Evolutionary conservation across 2,888 invertebrate species (phyloP).

Genomic region (Anthrax anthrax): DNA sequence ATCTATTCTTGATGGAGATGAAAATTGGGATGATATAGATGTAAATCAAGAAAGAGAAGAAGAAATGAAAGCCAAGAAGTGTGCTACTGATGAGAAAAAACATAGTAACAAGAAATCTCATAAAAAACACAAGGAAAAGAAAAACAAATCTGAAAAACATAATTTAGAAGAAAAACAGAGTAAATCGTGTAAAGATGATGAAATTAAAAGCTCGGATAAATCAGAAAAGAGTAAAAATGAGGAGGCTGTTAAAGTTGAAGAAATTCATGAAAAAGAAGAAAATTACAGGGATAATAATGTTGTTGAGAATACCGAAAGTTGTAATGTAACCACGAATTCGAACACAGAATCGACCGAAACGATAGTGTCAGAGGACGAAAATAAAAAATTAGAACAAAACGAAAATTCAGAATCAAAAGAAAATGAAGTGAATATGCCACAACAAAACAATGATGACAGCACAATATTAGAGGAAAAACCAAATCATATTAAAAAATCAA

Average conservation of each 20-base stretch:
- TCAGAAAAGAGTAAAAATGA: neutral
- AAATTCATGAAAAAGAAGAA: neutral
- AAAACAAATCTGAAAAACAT: neutral
- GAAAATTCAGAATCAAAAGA: neutral
- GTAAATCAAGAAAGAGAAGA: neutral
- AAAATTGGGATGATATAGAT: neutral
- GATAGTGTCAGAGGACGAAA: neutral
- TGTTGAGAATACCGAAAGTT: neutral
- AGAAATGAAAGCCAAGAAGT: constrained; percentile 1
- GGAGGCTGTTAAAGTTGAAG: neutral
- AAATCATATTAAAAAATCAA: neutral
- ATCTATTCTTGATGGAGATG: neutral
- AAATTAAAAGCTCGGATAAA: too few species aligned
- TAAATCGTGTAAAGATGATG: too few species aligned
- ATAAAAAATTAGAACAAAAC: neutral
- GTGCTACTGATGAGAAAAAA: neutral
- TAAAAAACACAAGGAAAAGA: too few species aligned
- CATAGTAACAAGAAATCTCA: constrained; percentile 3
- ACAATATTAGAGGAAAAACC: neutral
- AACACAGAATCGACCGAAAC: too few species aligned
- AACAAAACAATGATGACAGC: neutral
- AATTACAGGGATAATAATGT: neutral
- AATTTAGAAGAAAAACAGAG: neutral
- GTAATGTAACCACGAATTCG: too few species aligned
- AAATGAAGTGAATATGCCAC: neutral